Conservation (phyloP, 2,113 vertebrate species). For the Tenebrosternarchus preto region DNA sequence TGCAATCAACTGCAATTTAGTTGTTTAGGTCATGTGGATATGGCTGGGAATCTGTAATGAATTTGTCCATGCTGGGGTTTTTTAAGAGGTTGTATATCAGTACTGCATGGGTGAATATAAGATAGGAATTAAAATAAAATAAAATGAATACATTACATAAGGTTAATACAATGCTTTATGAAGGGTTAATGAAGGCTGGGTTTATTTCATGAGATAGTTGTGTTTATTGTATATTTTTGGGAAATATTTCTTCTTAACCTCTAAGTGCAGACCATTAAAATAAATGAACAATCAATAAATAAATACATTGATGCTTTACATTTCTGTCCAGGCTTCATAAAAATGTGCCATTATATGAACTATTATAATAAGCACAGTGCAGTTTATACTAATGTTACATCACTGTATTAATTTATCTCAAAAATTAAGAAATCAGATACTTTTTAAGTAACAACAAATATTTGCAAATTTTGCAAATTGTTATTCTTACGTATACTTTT, state of each 20-base stretch:
- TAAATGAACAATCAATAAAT: no score
- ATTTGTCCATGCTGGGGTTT: background rate
- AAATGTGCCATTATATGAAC: no score
- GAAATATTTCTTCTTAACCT: background rate
- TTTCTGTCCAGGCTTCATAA: no score
- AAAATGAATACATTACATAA: background rate
- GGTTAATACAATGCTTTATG: background rate
- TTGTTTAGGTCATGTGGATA: background rate
- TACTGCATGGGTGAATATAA: background rate
- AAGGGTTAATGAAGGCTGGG: background rate
- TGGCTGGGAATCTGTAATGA: background rate
- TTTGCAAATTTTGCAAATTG: no score
- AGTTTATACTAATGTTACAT: no score
- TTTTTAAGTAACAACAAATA: no score
- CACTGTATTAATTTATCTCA: no score
- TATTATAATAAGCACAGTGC: no score
- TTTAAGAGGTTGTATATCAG: background rate
- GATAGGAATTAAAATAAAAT: background rate
- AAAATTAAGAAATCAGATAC: no score
- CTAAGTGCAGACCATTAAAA: background rate
- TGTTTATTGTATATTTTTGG: background rate
- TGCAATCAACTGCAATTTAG: background rate
- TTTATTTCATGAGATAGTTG: no score
- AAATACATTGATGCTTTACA: no score
- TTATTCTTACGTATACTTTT: background rate